Base-by-base conservation (phyloP, 1,140 invertebrate species). In the Diachasma alloeum region DNA sequence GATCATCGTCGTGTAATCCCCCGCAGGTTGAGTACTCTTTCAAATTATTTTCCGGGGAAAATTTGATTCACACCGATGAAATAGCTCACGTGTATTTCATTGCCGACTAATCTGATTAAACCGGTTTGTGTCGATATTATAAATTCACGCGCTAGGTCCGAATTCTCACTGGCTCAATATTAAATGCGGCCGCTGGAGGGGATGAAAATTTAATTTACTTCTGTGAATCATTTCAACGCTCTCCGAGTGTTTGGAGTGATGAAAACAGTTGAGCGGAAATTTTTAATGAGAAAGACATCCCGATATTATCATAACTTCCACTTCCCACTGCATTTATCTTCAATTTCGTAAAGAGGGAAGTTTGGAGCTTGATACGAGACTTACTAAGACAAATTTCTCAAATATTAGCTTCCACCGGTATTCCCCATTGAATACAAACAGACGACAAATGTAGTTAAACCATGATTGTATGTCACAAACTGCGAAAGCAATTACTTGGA, bases 401-500 rank as follows among this genome's bases (percentile, higher is more conserved):
- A 53, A 53, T 53, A 53, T 53, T 53, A 53, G 48, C 48, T 53
- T 53, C 48, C 6, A 53, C 48, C n/a, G 15, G n/a, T 17, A 19
- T 19, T 48, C 4, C 44, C 11, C 44, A n/a, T 53, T 6, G 48
- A 53, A 17, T 53, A 53, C 48, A 53, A 53, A 53, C 48, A 53
- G 48, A 53, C 48, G 15, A 53, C 48, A 53, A 53, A 53, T 9
- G 48, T 53, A 53, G 48, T 53, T 53, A 53, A 9, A 53, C 15
- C n/a, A 17, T 2, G 48, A 53, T 53, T 53, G 9, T 53, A 53
- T 9, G 48, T 53, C 48, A 53, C 48, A 53, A 53, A 53, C 53
- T 77, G 53, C 39, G 44, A 24, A 46, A 72, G 75, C 72, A 77
- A 77, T 77, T 77, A 77, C 70, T 77, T 46, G 59, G 70, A 73